Evolutionary conservation across 2,113 vertebrate species (phyloP).

Genomic region (Poeciliopsis retropinna): DNA sequence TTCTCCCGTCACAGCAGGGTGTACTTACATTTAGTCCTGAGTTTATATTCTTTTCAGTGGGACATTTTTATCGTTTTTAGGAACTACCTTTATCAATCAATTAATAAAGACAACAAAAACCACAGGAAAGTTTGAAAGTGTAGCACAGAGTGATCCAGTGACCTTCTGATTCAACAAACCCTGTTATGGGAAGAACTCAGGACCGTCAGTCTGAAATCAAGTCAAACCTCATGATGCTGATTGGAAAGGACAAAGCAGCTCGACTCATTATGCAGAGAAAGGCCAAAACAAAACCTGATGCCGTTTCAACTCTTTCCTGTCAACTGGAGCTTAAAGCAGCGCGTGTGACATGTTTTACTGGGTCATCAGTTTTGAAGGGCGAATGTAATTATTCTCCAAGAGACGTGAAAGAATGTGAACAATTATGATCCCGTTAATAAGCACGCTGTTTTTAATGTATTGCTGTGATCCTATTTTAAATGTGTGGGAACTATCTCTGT

Average conservation of each 20-base stretch:
- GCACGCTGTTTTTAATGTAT: not conserved
- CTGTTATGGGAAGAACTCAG: not conserved
- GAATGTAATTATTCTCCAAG: not conserved
- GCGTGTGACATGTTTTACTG: not conserved
- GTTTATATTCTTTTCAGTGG: too few relatives aligned
- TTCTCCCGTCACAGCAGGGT: too few relatives aligned
- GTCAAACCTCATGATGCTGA: not conserved
- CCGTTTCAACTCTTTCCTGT: slow-evolving; percentile 24
- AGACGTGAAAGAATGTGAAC: not conserved
- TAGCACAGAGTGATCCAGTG: not conserved
- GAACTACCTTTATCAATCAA: too few relatives aligned
- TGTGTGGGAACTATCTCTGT: not conserved
- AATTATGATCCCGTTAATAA: not conserved
- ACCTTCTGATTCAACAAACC: not conserved
- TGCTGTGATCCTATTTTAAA: not conserved
- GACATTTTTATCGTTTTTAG: too few relatives aligned
- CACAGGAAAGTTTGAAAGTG: not conserved
- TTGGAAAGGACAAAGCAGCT: not conserved
- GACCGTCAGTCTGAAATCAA: not conserved
- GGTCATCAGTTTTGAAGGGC: slow-evolving; percentile 33
- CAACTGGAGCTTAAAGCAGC: slow-evolving; percentile 9
- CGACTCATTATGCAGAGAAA: slow-evolving; percentile 19
- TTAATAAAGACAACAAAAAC: too few relatives aligned
- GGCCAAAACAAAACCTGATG: slow-evolving; percentile 19
- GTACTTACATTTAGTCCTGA: too few relatives aligned